phyloP scores from a whole-genome alignment of 2,113 vertebrate species.

The human region GRCh38 chr19:9723001-9723500 shows the following conservation, averaged over 20 bases:
- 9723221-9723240: too few relatives aligned
- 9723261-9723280: not conserved
- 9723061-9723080: not conserved
- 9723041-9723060: not conserved
- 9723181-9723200: not conserved
- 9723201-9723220: not conserved
- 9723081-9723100: not conserved
- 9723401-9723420: too few relatives aligned
- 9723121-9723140: not conserved
- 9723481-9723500: not conserved
- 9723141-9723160: not conserved
- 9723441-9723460: not conserved
- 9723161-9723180: not conserved
- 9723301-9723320: not conserved
- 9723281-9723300: not conserved
- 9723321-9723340: not conserved
- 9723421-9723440: too few relatives aligned
- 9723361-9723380: too few relatives aligned
- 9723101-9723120: too few relatives aligned
- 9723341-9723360: not conserved
- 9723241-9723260: not conserved
- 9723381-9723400: too few relatives aligned
- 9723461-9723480: not conserved
- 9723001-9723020: not conserved
- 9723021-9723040: not conserved